Evolutionary conservation across 2,888 invertebrate genomes (phyloP), one percentile per base, ranked within the genome.

Genomic region (Cephonodes hylas): DNA sequence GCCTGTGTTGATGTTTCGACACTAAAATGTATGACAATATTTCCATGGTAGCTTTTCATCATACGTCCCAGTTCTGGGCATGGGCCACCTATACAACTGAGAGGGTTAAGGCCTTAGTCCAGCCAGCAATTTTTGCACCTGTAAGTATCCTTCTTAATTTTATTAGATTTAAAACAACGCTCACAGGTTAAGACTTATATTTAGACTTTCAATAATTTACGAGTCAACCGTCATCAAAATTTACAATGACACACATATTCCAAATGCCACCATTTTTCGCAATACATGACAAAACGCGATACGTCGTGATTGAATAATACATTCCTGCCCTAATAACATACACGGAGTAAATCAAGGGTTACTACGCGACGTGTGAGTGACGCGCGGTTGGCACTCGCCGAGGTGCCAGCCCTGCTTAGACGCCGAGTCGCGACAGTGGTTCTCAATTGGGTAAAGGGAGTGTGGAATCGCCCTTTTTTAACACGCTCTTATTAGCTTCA

Each of bases 271-370:
- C 7, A 31, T 53, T 53, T 18, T 53, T 48, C 27, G 15, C 8
- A 27, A 53, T 18, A 31, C 27, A 53, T 53, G 31, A 18, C 27
- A 53, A 27, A 53, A 27, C 53, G 27, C 53, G 53, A 53, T 31
- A 53, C 31, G 45, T 18, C 45, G 53, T 53, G 31, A 53, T 53
- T 53, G 53, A 31, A 31, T 53, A 31, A 53, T 53, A 53, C 31
- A 53, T 31, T 53, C 53, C 31, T 5, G 18, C 31, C 31, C 53
- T 53, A 53, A 53, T 53, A 53, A 53, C 53, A 31, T 18, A 53
- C 53, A 31, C 10, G 27, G 53, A 18, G 31, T 53, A 53, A 53
- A 53, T 53, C 53, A 53, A 53, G 53, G 53, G 53, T 53, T 53
- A 53, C 53, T 18, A 27, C 53, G 27, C 53, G 53, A 53, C 31